phyloP scores from a whole-genome alignment of 1,140 invertebrate species.

The Macrosteles quadrilineatus region DNA sequence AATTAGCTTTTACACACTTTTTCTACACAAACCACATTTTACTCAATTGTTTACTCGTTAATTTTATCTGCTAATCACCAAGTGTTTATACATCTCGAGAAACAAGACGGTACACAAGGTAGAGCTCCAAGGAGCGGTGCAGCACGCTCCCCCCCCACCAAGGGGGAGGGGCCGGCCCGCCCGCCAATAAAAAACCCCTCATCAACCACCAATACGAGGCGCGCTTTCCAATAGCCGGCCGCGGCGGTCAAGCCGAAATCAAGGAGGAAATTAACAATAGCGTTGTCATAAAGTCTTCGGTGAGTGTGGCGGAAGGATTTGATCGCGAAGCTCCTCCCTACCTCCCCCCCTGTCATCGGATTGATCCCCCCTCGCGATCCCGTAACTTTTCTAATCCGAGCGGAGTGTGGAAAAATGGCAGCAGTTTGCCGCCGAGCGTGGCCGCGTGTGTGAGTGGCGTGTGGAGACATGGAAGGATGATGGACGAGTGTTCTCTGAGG shows the following conservation, averaged over 20 bases:
- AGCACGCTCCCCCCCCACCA: background rate
- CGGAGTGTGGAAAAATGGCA: constrained; percentile 30
- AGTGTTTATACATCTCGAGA: too few species aligned
- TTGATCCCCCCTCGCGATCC: constrained; percentile 27
- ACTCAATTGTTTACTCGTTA: too few species aligned
- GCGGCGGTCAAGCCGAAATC: constrained; percentile 14
- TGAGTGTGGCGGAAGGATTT: background rate
- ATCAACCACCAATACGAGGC: constrained; percentile 7
- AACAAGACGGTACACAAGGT: too few species aligned
- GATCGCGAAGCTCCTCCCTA: constrained; percentile 4
- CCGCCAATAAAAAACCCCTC: constrained; percentile 21
- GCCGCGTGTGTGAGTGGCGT: background rate
- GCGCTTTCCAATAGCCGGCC: background rate
- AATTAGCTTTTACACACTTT: too few species aligned
- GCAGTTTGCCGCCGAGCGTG: constrained; percentile 1
- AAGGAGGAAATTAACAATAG: constrained; percentile 20
- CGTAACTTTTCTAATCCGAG: constrained; percentile 35
- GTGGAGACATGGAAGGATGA: constrained; percentile 26
- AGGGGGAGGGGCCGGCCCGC: constrained; percentile 5
- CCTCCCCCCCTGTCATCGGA: constrained; percentile 20
- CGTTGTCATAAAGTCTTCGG: constrained; percentile 12
- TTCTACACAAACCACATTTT: too few species aligned
- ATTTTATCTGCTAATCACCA: too few species aligned
- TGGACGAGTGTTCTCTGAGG: constrained; percentile 31
- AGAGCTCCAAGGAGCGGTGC: too few species aligned